A percentile compares a stretch with the other conserved stretches of the same genome.
Conservation (phyloP, 2,113 vertebrate genomes). For the Pseudopodoces humilis region DNA sequence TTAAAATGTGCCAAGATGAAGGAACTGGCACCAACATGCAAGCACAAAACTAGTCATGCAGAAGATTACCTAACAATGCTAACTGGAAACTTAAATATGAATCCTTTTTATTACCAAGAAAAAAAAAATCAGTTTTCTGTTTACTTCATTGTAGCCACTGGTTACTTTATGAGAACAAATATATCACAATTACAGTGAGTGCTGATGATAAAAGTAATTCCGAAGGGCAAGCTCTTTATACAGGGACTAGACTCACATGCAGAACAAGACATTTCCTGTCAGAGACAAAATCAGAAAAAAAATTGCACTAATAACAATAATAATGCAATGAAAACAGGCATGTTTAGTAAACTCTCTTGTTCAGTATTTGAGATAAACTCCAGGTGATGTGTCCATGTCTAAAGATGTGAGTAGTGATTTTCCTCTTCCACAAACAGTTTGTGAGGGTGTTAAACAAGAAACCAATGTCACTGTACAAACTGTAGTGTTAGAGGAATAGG, state of each 20-base stretch:
- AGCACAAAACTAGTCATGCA: conserved; percentile 14
- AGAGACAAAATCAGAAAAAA: background rate
- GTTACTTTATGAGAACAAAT: background rate
- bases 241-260: background rate
- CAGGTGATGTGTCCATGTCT: background rate
- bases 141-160: background rate
- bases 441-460: background rate
- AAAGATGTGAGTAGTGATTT: background rate
- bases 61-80: conserved; percentile 35
- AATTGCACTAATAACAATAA: background rate
- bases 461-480: background rate
- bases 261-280: background rate
- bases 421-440: background rate
- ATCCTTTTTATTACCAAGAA: background rate
- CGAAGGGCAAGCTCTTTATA: background rate
- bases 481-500: background rate
- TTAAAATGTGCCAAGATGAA: conserved; percentile 41
- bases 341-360: background rate
- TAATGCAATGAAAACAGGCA: background rate
- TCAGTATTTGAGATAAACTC: background rate
- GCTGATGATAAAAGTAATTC: background rate
- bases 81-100: background rate
- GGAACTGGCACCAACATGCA: background rate
- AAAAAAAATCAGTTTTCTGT: background rate
- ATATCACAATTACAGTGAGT: background rate